phyloP scores from a whole-genome alignment of 2,888 invertebrate genomes.

The Schizotus pectinicornis region DNA sequence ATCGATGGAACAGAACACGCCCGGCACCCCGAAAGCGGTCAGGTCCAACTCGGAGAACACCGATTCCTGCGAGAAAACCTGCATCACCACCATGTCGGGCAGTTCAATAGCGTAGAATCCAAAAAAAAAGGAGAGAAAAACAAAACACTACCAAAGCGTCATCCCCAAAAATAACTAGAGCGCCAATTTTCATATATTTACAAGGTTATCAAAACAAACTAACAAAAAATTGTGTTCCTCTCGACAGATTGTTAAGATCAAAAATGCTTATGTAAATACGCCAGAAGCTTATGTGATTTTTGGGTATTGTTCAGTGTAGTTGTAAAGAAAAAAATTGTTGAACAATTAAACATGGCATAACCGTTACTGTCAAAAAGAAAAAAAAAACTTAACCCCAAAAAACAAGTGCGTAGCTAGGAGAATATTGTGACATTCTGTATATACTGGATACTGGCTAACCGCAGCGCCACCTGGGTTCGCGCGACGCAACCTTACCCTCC shows the following conservation, averaged over 20 bases:
- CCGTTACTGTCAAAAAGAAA: conserved; percentile 18
- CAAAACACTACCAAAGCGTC: neutral
- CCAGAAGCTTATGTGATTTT: conserved; percentile 48
- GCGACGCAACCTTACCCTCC: too few species aligned
- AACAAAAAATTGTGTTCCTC: conserved; percentile 30
- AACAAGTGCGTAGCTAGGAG: conserved; percentile 17
- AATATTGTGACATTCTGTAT: conserved; percentile 23
- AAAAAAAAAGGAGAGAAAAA: neutral
- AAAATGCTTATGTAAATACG: conserved; percentile 42
- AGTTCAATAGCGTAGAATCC: conserved; percentile 64
- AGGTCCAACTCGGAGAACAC: conserved; percentile 64
- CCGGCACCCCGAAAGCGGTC: conserved; percentile 58
- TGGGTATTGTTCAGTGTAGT: conserved; percentile 44
- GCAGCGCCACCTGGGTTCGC: neutral
- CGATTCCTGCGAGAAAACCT: conserved; percentile 62
- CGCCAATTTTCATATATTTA: neutral
- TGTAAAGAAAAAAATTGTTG: conserved; percentile 33
- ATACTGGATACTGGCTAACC: neutral
- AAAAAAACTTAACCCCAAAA: conserved; percentile 20
- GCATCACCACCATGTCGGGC: conserved; percentile 65
- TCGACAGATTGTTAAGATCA: conserved; percentile 17
- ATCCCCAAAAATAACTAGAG: neutral
- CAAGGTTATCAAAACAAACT: conserved; percentile 1
- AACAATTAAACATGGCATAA: conserved; percentile 19
- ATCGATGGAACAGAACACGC: conserved; percentile 48